phyloP scores from a whole-genome alignment of 2,113 vertebrate species.

The Tamias sibiricus region DNA sequence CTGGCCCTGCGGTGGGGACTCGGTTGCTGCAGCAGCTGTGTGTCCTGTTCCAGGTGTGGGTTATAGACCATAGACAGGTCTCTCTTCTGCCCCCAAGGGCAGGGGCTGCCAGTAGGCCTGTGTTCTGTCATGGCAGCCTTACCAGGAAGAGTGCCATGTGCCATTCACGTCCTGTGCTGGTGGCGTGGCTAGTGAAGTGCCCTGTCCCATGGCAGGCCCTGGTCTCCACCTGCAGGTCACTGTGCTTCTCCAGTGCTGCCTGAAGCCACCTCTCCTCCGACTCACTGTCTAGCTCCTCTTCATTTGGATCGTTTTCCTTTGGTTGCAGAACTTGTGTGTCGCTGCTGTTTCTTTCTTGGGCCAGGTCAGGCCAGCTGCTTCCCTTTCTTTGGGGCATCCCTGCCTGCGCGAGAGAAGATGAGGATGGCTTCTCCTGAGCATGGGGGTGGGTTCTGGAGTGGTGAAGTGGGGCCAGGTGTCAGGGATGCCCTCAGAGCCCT shows the following conservation, averaged over 20 bases:
- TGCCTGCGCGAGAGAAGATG: not conserved
- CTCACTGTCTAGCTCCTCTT: not conserved
- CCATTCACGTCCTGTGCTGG: accelerated
- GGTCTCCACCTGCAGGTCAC: not conserved
- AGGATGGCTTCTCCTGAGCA: not conserved
- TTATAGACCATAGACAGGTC: not conserved
- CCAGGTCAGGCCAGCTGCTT: not conserved
- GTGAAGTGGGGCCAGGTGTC: not conserved
- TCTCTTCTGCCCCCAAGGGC: not conserved
- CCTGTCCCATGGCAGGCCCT: accelerated
- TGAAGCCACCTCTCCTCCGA: not conserved
- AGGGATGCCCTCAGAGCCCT: not conserved
- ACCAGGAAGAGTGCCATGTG: too few species aligned
- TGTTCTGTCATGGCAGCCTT: accelerated
- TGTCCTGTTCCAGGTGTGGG: accelerated
- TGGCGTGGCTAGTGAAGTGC: accelerated
- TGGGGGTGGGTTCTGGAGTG: not conserved
- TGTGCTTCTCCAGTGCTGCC: too few species aligned
- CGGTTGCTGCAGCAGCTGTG: not conserved
- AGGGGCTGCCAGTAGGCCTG: not conserved
- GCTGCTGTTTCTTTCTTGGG: not conserved
- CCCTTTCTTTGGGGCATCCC: not conserved
- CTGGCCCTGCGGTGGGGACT: not conserved
- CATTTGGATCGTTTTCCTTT: accelerated
- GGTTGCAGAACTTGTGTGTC: accelerated